Evolutionary conservation across 2,797 vertebrate genomes (phyloP), one percentile per base, ranked within the genome.

Genomic region (Coregonus sp.): DNA sequence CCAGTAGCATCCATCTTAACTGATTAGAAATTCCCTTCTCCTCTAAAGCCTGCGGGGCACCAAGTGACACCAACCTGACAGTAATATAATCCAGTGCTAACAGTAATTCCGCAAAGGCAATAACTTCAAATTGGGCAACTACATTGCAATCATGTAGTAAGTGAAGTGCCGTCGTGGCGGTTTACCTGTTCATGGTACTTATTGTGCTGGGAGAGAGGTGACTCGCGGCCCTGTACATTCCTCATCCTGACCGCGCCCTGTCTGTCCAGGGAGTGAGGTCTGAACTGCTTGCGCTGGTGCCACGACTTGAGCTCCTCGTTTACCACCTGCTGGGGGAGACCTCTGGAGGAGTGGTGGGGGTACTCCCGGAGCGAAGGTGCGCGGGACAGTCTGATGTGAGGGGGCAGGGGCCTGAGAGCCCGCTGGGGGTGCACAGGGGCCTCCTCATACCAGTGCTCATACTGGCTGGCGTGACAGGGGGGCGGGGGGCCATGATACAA

Each of bases 281-380:
- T 94, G 67, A 94, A 78, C 70, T 94, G 94, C 70, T 90, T 95
- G 11, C 96, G 94, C 63, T 93, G 88, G n/a, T 97, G 96, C 97
- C 97, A 98, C 0, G 92, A 96, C 80, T 91, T 95, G 9, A 97
- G 94, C 79, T 97, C 95, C 29, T 97, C 95, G 0, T 91, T 95
- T 59, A 97, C 95, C 0, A 92, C 89, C 3, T 96, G 94, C 16
- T 88, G 92, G 25, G 94, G 92, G 54, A 94, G 89, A 54, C 78
- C 88, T 2, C 84, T 86, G 71, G 87, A 67, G 0, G 77, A 78
- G 80, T 88, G 89, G 1, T 88, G 90, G 0, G 91, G 86, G 75
- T 88, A 91, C 75, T 96, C 95, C 89, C 92, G 94, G 12, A 95
- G 92, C 0, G 95, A 93, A 0, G 95, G 94, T 0, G 94, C 86